Evolutionary conservation across 2,888 invertebrate genomes (phyloP).

Genomic region (Ganaspis brasiliensis): DNA sequence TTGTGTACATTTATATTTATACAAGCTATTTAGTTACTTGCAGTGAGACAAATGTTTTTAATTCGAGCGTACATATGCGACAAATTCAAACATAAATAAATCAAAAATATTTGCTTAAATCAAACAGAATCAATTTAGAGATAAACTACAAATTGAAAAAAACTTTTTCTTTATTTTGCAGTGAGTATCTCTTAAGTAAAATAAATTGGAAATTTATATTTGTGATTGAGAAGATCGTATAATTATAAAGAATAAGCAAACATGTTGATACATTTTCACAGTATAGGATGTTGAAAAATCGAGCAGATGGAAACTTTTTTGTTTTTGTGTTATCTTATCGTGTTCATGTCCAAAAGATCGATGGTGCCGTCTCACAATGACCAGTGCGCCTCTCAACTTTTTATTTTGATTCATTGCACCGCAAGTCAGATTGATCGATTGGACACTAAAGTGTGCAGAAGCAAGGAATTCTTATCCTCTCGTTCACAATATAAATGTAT

Average conservation of each 20-base stretch:
- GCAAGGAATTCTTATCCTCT: not conserved
- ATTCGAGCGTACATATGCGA: no score
- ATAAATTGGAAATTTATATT: no score
- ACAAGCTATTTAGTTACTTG: no score
- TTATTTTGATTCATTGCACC: slow-evolving; percentile 38
- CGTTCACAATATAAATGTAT: not conserved
- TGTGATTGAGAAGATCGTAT: not conserved
- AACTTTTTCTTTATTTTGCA: no score
- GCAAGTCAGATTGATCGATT: slow-evolving; percentile 31
- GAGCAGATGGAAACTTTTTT: slow-evolving; percentile 19
- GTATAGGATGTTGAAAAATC: slow-evolving; percentile 10
- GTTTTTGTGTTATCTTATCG: slow-evolving; percentile 42
- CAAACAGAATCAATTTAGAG: no score
- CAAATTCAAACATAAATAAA: no score
- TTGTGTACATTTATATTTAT: no score
- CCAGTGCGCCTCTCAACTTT: slow-evolving; percentile 20
- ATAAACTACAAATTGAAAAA: no score
- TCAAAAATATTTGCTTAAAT: no score
- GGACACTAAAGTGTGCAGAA: not conserved
- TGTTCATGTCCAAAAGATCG: slow-evolving; percentile 44
- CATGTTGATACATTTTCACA: not conserved
- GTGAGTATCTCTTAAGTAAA: no score
- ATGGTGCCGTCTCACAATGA: slow-evolving; percentile 43
- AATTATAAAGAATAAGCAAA: not conserved
- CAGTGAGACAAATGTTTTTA: no score